Evolutionary conservation across 2,797 vertebrate species (phyloP).

Genomic region (Bufotes viridis): DNA sequence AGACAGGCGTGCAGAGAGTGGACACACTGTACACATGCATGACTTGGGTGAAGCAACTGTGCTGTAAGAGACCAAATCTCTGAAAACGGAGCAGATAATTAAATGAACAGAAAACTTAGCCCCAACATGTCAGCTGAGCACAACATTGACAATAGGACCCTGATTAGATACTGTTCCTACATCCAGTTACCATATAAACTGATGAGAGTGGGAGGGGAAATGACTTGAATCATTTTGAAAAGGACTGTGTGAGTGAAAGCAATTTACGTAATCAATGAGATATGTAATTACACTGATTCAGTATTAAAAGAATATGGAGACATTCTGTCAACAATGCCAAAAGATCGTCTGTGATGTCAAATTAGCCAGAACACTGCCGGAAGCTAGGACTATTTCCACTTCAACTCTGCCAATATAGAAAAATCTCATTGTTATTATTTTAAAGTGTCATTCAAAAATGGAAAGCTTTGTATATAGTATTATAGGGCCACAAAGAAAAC

Average conservation of each 20-base stretch:
- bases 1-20: not conserved
- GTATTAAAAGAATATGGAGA: not conserved
- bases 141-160: constrained; percentile 9
- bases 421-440: not conserved
- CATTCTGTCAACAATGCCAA: not conserved
- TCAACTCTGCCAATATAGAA: not conserved
- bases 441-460: too few species aligned
- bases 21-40: not conserved
- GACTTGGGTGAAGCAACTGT: not conserved
- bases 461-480: too few species aligned
- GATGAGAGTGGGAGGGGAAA: not conserved
- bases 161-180: constrained; percentile 36
- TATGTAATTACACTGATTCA: constrained; percentile 39
- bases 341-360: not conserved
- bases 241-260: not conserved
- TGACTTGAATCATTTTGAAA: constrained; percentile 33
- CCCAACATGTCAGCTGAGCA: not conserved
- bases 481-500: too few species aligned
- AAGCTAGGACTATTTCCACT: not conserved
- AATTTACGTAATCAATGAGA: constrained; percentile 41
- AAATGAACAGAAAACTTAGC: not conserved
- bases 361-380: not conserved
- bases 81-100: constrained; percentile 15
- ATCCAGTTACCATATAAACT: constrained; percentile 9
- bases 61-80: not conserved